phyloP scores from a whole-genome alignment of 2,797 vertebrate species.

The Sciurus carolinensis region DNA sequence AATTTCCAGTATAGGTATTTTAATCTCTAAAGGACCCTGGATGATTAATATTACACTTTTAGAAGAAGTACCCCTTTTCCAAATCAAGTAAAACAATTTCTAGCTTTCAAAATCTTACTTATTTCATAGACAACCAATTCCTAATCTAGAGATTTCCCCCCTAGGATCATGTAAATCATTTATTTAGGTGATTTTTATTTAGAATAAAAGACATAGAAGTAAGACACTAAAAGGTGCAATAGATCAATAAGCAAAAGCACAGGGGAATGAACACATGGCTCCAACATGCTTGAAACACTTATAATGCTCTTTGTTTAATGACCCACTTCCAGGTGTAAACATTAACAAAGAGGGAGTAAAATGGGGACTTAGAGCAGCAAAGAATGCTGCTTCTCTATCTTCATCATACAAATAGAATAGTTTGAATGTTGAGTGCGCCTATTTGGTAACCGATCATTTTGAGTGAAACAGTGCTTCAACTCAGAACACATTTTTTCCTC shows the following conservation, averaged over 20 bases:
- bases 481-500: neutral
- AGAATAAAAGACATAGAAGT: conserved; percentile 44
- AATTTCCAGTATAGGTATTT: conserved; percentile 38
- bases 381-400: conserved; percentile 1
- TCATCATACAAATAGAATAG: neutral
- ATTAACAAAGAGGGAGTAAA: neutral
- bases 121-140: conserved; percentile 84
- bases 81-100: conserved; percentile 81
- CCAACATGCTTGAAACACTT: conserved; percentile 19
- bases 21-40: conserved; percentile 22
- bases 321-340: neutral
- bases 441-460: conserved; percentile 45
- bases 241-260: conserved; percentile 56
- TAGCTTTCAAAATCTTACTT: conserved; percentile 87
- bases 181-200: conserved; percentile 74
- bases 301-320: conserved; percentile 45
- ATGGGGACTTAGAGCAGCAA: neutral
- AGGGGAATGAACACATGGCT: neutral
- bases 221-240: neutral
- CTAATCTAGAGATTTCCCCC: conserved; percentile 77
- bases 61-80: conserved; percentile 43
- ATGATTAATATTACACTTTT: conserved; percentile 51
- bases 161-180: conserved; percentile 84
- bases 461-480: conserved; percentile 40
- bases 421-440: neutral